Conservation (phyloP, 2,888 invertebrate species). For the Saturnia pavonia region DNA sequence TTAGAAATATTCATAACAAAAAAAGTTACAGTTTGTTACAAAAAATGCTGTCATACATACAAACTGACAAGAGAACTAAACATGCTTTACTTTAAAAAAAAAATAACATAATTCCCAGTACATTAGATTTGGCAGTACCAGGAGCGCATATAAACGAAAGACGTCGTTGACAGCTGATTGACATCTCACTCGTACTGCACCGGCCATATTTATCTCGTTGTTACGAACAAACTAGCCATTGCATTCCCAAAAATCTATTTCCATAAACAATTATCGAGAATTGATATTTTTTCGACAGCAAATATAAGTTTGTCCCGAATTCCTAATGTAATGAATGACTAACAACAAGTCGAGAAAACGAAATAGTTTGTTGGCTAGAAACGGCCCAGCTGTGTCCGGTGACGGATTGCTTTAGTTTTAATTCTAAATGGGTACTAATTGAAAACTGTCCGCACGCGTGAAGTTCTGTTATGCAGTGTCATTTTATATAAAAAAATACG, state of each 20-base stretch:
- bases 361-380: slow-evolving; percentile 72
- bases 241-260: slow-evolving; percentile 24
- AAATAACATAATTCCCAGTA: slow-evolving; percentile 53
- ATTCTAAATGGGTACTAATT: slow-evolving; percentile 79
- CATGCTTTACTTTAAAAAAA: slow-evolving; percentile 38
- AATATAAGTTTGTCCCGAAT: slow-evolving; percentile 49
- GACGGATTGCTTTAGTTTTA: slow-evolving; percentile 71
- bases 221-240: slow-evolving; percentile 41
- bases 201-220: slow-evolving; percentile 77
- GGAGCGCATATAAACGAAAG: slow-evolving; percentile 70
- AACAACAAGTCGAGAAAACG: slow-evolving; percentile 79
- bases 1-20: neutral
- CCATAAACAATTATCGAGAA: neutral
- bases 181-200: slow-evolving; percentile 74
- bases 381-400: slow-evolving; percentile 77
- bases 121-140: slow-evolving; percentile 66
- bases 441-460: slow-evolving; percentile 64
- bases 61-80: neutral
- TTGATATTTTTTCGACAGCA: slow-evolving; percentile 20
- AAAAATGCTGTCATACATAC: neutral
- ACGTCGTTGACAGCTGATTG: slow-evolving; percentile 80
- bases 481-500: slow-evolving; percentile 43
- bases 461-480: slow-evolving; percentile 42
- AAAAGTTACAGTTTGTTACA: neutral
- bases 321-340: slow-evolving; percentile 80